Conservation (phyloP, 2,113 vertebrate genomes). For the Probosciger aterrimus region DNA sequence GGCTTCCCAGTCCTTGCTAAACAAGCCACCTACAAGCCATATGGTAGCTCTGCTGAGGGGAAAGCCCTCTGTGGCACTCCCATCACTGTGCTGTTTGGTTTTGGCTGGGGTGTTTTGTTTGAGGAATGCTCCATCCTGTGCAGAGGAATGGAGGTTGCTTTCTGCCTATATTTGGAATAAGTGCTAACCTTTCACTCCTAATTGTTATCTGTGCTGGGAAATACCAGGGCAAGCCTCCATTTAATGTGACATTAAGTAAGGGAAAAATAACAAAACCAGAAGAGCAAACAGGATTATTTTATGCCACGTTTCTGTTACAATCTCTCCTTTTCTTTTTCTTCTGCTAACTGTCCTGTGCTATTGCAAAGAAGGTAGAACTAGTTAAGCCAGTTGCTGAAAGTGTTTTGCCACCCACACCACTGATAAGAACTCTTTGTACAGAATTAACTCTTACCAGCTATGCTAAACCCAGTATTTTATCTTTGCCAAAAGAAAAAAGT, state of each 20-base stretch:
- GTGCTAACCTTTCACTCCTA: background rate
- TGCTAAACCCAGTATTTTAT: constrained; percentile 39
- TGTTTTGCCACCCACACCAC: constrained; percentile 46
- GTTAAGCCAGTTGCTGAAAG: constrained; percentile 55
- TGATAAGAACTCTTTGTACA: constrained; percentile 39
- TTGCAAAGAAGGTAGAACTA: constrained; percentile 19
- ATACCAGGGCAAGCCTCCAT: background rate
- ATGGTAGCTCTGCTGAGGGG: background rate
- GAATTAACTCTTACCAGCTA: constrained; percentile 52
- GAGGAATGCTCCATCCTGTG: background rate
- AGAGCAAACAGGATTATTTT: background rate
- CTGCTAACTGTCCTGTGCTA: background rate
- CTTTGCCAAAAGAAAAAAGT: background rate
- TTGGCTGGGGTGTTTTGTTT: background rate
- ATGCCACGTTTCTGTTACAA: background rate
- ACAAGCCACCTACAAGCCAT: background rate
- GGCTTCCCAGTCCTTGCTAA: background rate
- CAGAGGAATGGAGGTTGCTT: background rate
- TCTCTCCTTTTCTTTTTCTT: background rate
- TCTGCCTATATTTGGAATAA: background rate
- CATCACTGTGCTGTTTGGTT: background rate
- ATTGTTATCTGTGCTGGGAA: background rate
- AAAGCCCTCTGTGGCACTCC: background rate
- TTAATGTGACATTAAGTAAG: background rate
- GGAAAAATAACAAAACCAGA: background rate